Evolutionary conservation across 2,888 invertebrate species (phyloP), one percentile per base, ranked within the genome.

Genomic region (Pseudococcus viburni): DNA sequence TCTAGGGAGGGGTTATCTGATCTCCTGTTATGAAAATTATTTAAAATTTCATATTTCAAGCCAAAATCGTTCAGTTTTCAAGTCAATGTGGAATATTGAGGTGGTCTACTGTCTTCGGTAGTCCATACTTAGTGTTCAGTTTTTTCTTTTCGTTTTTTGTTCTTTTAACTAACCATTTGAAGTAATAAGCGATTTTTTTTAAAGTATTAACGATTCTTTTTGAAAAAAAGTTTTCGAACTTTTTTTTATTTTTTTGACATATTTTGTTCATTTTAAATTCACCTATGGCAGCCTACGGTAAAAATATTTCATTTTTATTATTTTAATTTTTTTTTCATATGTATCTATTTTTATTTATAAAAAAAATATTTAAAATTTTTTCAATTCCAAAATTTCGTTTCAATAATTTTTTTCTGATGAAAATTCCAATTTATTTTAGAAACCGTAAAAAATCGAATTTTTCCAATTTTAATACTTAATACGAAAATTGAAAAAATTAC

Each of bases 21-120:
- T 83, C 46, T 46, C 46, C 46, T 42, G 80, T 83, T 83, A 83
- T 83, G 80, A 83, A 42, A 73, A 73, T 73, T 33, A 83, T 83
- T 83, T 83, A 83, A 83, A 83, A 83, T 46, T 83, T 83, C 80
- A 83, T 83, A 83, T 83, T 83, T 83, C 33, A 19, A 46, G 19
- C 42, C 19, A 83, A 83, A 46, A 46, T 83, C 46, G 80, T 19
- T 83, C 80, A 83, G 80, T 83, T 83, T 42, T 19, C 46, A n/a
- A 46, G 11, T 46, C 22, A 15, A 83, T 12, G 80, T 83, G 19
- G 46, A 83, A 83, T 83, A 46, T 39, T 83, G 11, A 83, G 80
- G 80, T 83, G 80, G 42, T 83, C 80, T 83, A 83, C 46, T n/a
- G 1, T 4, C 2, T 9, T 83, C 19, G 64, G 64, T 83, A 39